Percentiles rank a stretch among this genome's conserved stretches.
Evolutionary conservation across 2,888 invertebrate species (phyloP).

Genomic region (Mystacides longicornis): DNA sequence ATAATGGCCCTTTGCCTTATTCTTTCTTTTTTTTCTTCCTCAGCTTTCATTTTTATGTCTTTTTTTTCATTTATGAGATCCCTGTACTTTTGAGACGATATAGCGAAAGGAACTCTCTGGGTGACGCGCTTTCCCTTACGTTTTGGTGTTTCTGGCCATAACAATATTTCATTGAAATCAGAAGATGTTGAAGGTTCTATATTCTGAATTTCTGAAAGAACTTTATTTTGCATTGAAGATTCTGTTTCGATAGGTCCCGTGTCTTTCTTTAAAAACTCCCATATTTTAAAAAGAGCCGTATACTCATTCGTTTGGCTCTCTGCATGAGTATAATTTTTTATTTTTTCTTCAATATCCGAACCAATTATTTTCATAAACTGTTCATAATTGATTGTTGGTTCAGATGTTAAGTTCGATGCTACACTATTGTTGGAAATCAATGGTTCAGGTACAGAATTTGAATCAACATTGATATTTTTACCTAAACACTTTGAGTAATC

Average conservation of each 20-base stretch:
- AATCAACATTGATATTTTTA: background rate
- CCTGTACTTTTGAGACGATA: background rate
- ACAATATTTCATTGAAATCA: too few relatives aligned
- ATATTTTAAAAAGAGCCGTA: too few relatives aligned
- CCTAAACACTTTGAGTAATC: slow-evolving; percentile 1
- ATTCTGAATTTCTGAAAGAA: too few relatives aligned
- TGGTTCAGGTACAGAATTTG: too few relatives aligned
- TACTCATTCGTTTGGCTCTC: too few relatives aligned
- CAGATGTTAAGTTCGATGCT: too few relatives aligned
- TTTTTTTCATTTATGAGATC: background rate
- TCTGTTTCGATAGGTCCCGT: too few relatives aligned
- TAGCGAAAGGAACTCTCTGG: background rate
- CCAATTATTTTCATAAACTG: background rate
- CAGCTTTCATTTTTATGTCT: background rate
- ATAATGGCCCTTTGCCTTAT: background rate
- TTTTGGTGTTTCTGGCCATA: background rate
- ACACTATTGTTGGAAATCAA: too few relatives aligned
- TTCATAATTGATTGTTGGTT: background rate
- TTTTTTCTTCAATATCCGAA: background rate
- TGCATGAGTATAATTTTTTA: background rate
- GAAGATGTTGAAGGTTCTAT: too few relatives aligned
- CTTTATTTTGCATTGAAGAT: too few relatives aligned
- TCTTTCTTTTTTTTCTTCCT: background rate
- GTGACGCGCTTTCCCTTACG: background rate
- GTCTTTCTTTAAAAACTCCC: too few relatives aligned